phyloP scores from a whole-genome alignment of 2,888 invertebrate genomes.

The Lithophane socia region DNA sequence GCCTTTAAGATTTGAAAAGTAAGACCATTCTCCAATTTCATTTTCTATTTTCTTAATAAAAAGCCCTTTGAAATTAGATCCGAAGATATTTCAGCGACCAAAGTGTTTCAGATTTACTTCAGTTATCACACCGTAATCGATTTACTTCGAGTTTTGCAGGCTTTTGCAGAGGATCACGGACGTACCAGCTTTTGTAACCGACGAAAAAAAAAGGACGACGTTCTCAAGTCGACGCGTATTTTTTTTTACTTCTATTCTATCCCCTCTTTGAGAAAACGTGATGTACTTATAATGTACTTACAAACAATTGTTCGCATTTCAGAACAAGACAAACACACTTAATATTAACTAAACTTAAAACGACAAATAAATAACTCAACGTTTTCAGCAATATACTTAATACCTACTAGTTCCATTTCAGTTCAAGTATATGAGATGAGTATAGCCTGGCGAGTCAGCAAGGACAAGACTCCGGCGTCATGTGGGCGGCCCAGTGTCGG shows the following conservation, averaged over 20 bases:
- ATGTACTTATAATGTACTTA: no score
- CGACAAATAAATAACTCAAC: not conserved
- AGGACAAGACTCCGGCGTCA: constrained; percentile 72
- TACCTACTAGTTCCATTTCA: constrained; percentile 4
- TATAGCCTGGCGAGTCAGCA: constrained; percentile 44
- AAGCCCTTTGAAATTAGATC: not conserved
- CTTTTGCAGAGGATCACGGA: not conserved
- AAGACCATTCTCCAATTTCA: not conserved
- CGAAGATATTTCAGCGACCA: not conserved
- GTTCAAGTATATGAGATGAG: constrained; percentile 21
- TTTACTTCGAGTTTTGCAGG: no score
- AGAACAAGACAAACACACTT: not conserved
- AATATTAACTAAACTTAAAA: not conserved
- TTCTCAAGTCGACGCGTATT: no score
- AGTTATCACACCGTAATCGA: not conserved
- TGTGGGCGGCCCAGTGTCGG: constrained; percentile 59
- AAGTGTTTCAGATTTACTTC: not conserved
- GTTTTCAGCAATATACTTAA: not conserved
- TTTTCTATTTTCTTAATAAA: not conserved
- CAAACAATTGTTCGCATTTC: not conserved
- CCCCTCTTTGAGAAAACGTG: not conserved
- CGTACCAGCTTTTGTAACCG: not conserved
- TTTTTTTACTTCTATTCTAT: not conserved
- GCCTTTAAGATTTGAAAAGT: no score
- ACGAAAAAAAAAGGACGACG: no score